These are phyloP conservation scores for Brachionus koreanus DNA, from an alignment of 1,140 invertebrate species.

Conservation along the genomic window DNA sequence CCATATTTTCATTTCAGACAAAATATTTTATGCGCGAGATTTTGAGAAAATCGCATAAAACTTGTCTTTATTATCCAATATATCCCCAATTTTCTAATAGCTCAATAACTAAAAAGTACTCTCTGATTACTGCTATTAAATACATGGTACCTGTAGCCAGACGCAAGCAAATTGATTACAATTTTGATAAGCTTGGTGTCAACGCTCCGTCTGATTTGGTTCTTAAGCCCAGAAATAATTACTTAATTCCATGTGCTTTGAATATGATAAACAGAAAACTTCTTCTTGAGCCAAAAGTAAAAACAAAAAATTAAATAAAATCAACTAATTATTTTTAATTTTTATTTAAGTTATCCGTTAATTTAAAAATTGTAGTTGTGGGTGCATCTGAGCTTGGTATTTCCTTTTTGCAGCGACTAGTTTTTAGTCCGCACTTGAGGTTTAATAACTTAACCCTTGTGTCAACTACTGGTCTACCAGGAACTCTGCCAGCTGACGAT, in stretches of 20 bases:
- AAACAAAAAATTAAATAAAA: not conserved
- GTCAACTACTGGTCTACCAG: conserved; percentile 66
- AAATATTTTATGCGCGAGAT: conserved; percentile 55
- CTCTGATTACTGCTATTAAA: conserved; percentile 51
- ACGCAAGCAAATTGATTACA: conserved; percentile 55
- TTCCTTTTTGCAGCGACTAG: conserved; percentile 48
- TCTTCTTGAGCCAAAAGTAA: conserved; percentile 57
- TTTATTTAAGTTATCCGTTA: conserved; percentile 55
- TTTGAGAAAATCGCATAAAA: conserved; percentile 54
- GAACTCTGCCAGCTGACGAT: conserved; percentile 54
- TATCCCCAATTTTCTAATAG: conserved; percentile 49
- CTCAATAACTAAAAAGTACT: conserved; percentile 50
- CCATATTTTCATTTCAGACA: conserved; percentile 62
- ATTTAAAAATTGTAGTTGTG: conserved; percentile 68
- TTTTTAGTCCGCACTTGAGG: conserved; percentile 55
- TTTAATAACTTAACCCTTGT: conserved; percentile 62
- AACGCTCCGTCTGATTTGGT: conserved; percentile 58
- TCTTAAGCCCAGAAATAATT: conserved; percentile 46
- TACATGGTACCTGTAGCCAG: conserved; percentile 57
- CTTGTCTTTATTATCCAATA: conserved; percentile 57
- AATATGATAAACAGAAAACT: conserved; percentile 59
- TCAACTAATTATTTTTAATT: conserved; percentile 39
- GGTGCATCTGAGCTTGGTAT: conserved; percentile 69
- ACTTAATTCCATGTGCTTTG: conserved; percentile 46
- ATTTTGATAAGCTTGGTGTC: conserved; percentile 51